Conservation (phyloP, 2,797 vertebrate species). For the Enteromius mattozi region DNA sequence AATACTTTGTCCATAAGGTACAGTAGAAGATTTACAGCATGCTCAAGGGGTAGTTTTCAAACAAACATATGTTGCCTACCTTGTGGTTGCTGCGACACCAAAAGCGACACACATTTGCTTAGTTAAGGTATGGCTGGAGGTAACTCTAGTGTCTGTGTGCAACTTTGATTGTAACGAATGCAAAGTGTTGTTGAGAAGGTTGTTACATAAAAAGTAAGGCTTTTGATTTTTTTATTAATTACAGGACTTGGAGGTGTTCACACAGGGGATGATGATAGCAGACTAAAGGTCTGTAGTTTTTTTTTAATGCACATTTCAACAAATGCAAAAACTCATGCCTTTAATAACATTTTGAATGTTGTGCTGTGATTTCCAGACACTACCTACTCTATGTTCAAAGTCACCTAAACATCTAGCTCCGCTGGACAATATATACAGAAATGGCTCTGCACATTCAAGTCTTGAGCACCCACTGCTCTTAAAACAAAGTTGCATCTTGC, state of each 20-base stretch:
- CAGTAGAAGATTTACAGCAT: neutral
- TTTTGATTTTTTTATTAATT: constrained; percentile 33
- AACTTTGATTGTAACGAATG: neutral
- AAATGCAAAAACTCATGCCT: neutral
- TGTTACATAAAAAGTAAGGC: neutral
- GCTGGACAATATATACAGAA: constrained; percentile 60
- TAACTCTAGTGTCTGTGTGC: neutral
- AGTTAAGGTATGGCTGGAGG: neutral
- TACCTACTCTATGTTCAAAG: constrained; percentile 53
- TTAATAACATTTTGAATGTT: neutral
- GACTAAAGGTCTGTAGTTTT: constrained; percentile 65
- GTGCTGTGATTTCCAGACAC: constrained; percentile 55
- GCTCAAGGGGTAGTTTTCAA: neutral
- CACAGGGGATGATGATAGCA: constrained; percentile 37
- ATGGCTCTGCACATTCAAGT: constrained; percentile 42
- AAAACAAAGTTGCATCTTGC: constrained; percentile 67
- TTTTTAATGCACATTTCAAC: neutral
- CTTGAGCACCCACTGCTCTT: constrained; percentile 64
- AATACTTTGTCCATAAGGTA: neutral
- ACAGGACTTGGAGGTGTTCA: constrained; percentile 72
- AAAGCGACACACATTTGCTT: neutral
- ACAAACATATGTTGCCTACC: neutral
- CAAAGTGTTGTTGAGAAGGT: neutral
- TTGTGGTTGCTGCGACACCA: no score
- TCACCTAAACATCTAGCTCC: constrained; percentile 75